Evolutionary conservation across 2,797 vertebrate species (phyloP).

Genomic region (Neoniphon sammara): DNA sequence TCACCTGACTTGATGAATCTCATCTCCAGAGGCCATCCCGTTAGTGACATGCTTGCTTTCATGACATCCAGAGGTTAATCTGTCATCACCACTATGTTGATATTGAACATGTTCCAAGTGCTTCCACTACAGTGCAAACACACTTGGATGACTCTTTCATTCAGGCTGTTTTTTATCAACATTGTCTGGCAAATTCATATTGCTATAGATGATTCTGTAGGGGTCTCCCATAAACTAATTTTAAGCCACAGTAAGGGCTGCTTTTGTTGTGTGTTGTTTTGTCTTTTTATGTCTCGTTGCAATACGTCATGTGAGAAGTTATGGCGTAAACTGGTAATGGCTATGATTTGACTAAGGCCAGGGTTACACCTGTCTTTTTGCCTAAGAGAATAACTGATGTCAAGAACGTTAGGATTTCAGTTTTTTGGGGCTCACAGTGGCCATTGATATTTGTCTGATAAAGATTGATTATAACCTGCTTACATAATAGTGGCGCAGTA

Average conservation of each 20-base stretch:
- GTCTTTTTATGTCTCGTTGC: neutral
- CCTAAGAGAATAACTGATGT: too few relatives aligned
- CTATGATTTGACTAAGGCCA: too few relatives aligned
- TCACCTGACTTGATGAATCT: neutral
- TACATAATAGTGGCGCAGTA: neutral
- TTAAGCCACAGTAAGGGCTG: neutral
- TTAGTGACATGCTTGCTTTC: neutral
- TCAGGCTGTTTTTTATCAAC: neutral
- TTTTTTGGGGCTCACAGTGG: too few relatives aligned
- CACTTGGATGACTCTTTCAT: too few relatives aligned
- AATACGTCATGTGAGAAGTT: neutral
- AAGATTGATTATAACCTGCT: neutral
- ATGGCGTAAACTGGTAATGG: neutral
- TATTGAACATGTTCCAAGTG: too few relatives aligned
- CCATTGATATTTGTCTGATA: neutral
- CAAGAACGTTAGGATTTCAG: too few relatives aligned
- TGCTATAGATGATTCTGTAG: neutral
- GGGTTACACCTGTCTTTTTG: too few relatives aligned
- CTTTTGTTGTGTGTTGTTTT: too few relatives aligned
- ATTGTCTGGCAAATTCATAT: neutral
- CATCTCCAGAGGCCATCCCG: neutral
- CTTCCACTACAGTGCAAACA: too few relatives aligned
- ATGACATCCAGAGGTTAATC: neutral
- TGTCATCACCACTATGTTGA: too few relatives aligned
- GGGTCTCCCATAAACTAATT: neutral